Conservation (phyloP, 35 echinoderm and acorn worm genomes). For the Patiria miniata region DNA sequence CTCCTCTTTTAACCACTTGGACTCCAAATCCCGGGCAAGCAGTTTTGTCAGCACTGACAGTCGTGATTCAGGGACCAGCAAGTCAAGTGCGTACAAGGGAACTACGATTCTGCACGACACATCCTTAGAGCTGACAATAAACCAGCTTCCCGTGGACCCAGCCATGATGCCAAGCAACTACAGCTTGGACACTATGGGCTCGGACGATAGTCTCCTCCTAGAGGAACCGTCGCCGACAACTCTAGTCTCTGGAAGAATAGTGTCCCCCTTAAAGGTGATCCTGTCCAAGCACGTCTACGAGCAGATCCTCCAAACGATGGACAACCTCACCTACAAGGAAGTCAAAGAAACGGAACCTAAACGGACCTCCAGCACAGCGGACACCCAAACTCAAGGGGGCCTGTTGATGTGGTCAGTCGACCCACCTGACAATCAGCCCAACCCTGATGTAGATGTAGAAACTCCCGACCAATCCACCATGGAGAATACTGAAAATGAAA, state of each 20-base stretch:
- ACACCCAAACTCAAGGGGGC: background rate
- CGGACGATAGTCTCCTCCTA: conserved; percentile 34
- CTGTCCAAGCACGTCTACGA: conserved; percentile 95
- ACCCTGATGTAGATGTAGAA: background rate
- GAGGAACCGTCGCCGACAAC: conserved; percentile 44
- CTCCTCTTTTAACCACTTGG: conserved; percentile 86
- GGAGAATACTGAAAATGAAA: background rate
- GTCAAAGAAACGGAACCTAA: conserved; percentile 8
- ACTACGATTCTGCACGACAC: conserved; percentile 90
- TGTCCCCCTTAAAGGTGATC: conserved; percentile 80
- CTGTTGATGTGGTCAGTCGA: conserved; percentile 25
- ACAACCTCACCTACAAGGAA: conserved; percentile 86
- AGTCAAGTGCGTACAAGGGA: conserved; percentile 50
- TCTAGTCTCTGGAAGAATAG: conserved; percentile 76
- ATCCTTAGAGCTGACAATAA: conserved; percentile 79
- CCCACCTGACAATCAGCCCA: background rate
- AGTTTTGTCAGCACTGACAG: conserved; percentile 25
- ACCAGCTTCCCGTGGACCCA: conserved; percentile 42
- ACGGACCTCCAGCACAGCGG: background rate
- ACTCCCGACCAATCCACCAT: background rate
- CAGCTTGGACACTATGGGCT: conserved; percentile 30
- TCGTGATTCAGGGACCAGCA: conserved; percentile 13
- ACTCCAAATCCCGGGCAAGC: conserved; percentile 54
- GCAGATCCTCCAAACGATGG: conserved; percentile 88
- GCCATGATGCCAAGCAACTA: conserved; percentile 42